Evolutionary conservation across 2,113 vertebrate species (phyloP), one percentile per base, ranked within the genome.

Genomic region (Collichthys lucidus): DNA sequence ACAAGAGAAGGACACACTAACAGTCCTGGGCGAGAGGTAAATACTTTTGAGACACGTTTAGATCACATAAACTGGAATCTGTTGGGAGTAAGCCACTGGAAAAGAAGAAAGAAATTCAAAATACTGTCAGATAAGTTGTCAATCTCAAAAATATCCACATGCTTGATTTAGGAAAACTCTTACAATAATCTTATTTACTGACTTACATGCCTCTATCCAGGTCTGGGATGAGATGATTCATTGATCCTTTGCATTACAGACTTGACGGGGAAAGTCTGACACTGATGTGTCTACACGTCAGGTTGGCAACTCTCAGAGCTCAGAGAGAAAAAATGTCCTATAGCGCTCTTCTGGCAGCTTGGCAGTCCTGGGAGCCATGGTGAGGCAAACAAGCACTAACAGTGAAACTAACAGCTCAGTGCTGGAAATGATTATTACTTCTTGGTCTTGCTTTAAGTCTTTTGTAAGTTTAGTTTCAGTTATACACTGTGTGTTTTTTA

Each of bases 291-390:
- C 77, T 94, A 8, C 65, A 82, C 40, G 56, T 95, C 86, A 87
- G 86, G 52, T 50, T 95, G 62, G 91, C 93, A 63, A 91, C 90
- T 68, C 62, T 94, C 68, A 91, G 89, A 88, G 91, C 90, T 57
- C 90, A 89, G 80, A 93, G 93, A 80, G 94, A 95, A 72, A 90
- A 75, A 40, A 40, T 57, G n/a, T 92, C 90, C 15, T 87, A 92
- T 55, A n/a, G 71, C 0, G 94, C 95, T 35, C 84, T 94, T 9
- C 86, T 95, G 71, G 93, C 91, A 50, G 89, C 93, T 24, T 79
- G 53, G 74, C 94, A 94, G 80, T 90, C 91, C 75, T 96, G 94
- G 95, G 91, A 95, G 46, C 82, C 79, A 24, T 95, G 95, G 95
- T 95, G 75, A 92, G 86, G 1, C 10, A 49, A 40, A 42, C 29